phyloP scores from a whole-genome alignment of 2,113 vertebrate species.

The Siniperca knerii region DNA sequence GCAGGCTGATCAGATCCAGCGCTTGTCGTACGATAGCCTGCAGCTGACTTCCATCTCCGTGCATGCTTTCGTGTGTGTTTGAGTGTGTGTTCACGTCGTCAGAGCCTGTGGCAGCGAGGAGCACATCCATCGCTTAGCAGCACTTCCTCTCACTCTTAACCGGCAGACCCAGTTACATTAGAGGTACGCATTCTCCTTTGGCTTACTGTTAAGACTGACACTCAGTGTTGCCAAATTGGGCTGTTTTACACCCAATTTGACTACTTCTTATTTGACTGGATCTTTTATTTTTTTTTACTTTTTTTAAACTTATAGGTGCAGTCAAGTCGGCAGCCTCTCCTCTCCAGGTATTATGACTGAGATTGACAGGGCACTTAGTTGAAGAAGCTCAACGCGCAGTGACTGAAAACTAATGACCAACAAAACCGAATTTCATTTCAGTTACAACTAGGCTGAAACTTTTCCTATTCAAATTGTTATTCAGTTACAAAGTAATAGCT shows the following conservation, averaged over 20 bases:
- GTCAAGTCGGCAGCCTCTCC: background rate
- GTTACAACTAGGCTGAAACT: background rate
- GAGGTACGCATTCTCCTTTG: background rate
- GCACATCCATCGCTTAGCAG: constrained; percentile 6
- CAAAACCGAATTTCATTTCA: background rate
- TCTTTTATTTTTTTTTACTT: too few relatives aligned
- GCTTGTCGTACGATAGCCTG: constrained; percentile 14
- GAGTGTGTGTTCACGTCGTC: constrained; percentile 3
- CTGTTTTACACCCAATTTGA: background rate
- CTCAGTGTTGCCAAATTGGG: background rate
- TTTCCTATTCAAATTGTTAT: background rate
- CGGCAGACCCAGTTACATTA: background rate
- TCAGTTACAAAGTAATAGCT: background rate
- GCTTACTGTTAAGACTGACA: background rate
- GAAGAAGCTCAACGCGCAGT: background rate
- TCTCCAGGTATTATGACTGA: background rate
- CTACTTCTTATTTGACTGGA: background rate
- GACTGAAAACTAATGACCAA: background rate
- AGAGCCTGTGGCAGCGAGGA: background rate
- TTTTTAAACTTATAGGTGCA: background rate
- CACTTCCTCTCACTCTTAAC: background rate
- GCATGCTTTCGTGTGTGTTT: constrained; percentile 19
- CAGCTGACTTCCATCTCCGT: constrained; percentile 38
- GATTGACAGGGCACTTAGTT: background rate
- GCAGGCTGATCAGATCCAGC: constrained; percentile 36